Evolutionary conservation across 2,797 vertebrate species (phyloP), one percentile per base, ranked within the genome.

Genomic region (Rhinichthys osculus): DNA sequence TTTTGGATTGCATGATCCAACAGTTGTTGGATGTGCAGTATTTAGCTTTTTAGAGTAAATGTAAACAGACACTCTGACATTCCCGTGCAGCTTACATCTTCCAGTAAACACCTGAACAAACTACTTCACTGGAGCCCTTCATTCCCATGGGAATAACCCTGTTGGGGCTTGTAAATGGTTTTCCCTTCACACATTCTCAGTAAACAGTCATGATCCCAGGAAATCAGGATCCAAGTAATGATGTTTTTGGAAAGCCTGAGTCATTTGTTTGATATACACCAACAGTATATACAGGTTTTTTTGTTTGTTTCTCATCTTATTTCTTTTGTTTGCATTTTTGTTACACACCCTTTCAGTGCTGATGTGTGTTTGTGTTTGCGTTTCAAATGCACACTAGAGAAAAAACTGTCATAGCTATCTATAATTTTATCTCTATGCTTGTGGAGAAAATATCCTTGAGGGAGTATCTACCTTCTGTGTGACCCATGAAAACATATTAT

Each of bases 191-290:
- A 44, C 81, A 84, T 86, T 82, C 84, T 77, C 87, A 87, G 86
- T 88, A 89, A 90, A 83, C 83, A 57, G 72, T 82, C 62, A 13
- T 79, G 66, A 84, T 70, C 64, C 64, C 64, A 33, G 74, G 74
- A 78, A 78, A 69, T 78, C 52, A 87, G 87, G 88, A 90, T 87
- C 82, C 78, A 19, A 50, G 86, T 87, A 89, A 89, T 88, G 87
- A 86, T 86, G 86, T 90, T 86, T 86, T 84, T 76, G 84, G 86
- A 16, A 62, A 84, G 57, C 83, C 78, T 82, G 40, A 88, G 84
- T 89, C 89, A 85, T 87, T 86, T 89, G 86, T 89, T 90, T 83
- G 83, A 89, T 87, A 84, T 88, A 76, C 35, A 67, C 72, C 83
- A 86, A 88, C 78, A 66, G 44, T 81, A 71, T 83, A 83, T 82